Evolutionary conservation across 2,888 invertebrate genomes (phyloP).

Genomic region (Chloroclystis v-ata): DNA sequence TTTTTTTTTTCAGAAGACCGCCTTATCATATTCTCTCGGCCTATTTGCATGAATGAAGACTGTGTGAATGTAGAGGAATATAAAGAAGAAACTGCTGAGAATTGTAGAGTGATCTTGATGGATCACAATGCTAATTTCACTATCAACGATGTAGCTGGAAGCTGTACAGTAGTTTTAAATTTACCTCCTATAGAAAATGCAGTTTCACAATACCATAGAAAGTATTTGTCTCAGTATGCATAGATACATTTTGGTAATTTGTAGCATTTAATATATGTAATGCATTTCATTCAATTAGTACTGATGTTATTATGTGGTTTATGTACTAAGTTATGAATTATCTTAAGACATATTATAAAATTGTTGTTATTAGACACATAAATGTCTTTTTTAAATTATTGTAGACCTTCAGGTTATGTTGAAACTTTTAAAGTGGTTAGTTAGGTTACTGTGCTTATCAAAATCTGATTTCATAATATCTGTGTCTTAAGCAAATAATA

Average conservation of each 20-base stretch:
- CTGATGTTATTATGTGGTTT: too few relatives aligned
- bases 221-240: constrained; percentile 35
- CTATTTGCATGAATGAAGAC: constrained; percentile 38
- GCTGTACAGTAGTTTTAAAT: constrained; percentile 42
- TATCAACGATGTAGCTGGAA: constrained; percentile 55
- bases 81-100: constrained; percentile 26
- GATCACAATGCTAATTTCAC: constrained; percentile 24
- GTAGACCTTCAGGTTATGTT: too few relatives aligned
- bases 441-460: too few relatives aligned
- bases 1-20: constrained; percentile 48
- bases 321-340: too few relatives aligned
- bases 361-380: too few relatives aligned
- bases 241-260: background rate
- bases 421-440: too few relatives aligned
- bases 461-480: too few relatives aligned
- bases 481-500: too few relatives aligned
- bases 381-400: too few relatives aligned
- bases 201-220: constrained; percentile 42
- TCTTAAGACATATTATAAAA: too few relatives aligned
- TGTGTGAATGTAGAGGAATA: constrained; percentile 47
- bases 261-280: background rate
- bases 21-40: constrained; percentile 50
- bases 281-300: too few relatives aligned
- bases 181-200: constrained; percentile 41
- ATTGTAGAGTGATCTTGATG: constrained; percentile 39